phyloP scores from a whole-genome alignment of 2,113 vertebrate species.

The Atractosteus spatula region DNA sequence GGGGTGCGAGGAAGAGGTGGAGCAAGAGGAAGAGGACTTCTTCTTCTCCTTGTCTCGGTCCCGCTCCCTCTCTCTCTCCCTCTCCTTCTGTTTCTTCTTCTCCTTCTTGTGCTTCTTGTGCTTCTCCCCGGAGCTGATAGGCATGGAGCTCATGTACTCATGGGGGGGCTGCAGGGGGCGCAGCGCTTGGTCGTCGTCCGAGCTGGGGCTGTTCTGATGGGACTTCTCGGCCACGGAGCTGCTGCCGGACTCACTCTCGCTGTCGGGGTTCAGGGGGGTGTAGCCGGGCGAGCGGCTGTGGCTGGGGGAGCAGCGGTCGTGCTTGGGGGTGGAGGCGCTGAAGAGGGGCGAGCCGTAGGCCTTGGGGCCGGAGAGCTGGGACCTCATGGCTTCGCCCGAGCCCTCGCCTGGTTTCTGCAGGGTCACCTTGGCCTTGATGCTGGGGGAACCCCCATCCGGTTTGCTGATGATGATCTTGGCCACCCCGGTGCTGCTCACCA shows the following conservation, averaged over 20 bases:
- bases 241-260: constrained; percentile 94
- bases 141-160: constrained; percentile 70
- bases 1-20: constrained; percentile 61
- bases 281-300: constrained; percentile 96
- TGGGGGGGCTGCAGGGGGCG: constrained; percentile 56
- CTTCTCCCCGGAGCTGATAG: constrained; percentile 87
- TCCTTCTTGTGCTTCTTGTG: constrained; percentile 99
- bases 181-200: constrained; percentile 84
- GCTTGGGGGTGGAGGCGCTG: constrained; percentile 94
- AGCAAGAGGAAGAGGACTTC: constrained; percentile 71
- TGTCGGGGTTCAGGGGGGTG: constrained; percentile 91
- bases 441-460: constrained; percentile 92
- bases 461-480: constrained; percentile 99
- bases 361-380: constrained; percentile 88
- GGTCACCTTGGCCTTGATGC: constrained; percentile 95
- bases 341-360: constrained; percentile 89
- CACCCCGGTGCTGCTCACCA: constrained; percentile 78
- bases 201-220: constrained; percentile 96
- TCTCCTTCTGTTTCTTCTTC: constrained; percentile 93
- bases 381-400: constrained; percentile 79
- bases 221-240: constrained; percentile 93
- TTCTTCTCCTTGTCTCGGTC: constrained; percentile 91
- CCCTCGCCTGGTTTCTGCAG: constrained; percentile 90
- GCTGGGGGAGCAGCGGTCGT: constrained; percentile 95
- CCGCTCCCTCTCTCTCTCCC: constrained; percentile 78